Evolutionary conservation across 2,888 invertebrate genomes (phyloP), one percentile per base, ranked within the genome.

Genomic region (Schizotus pectinicornis): DNA sequence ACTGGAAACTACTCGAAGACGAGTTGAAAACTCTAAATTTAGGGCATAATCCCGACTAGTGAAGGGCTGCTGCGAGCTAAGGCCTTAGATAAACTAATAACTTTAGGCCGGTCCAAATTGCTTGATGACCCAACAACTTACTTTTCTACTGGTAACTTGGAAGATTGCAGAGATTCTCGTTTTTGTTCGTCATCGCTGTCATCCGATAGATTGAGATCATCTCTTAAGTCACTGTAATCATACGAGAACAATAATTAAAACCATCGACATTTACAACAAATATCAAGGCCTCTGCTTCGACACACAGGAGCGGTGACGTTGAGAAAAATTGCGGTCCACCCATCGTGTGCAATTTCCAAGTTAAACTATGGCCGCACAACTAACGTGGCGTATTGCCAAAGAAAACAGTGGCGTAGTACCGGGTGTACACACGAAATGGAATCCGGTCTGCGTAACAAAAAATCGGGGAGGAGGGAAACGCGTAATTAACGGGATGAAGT

Each of bases 121-220:
- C 14, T 12, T 11, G 48, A 38, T 56, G 47, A 30, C 8, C 32
- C 11, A 8, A 12, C 9, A 42, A 71, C 76, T 74, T 73, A 79
- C 79, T 74, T 80, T 70, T 77, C 79, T 63, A 76, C 72, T 58
- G 77, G 75, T 65, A 81, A 77, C 69, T 81, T 72, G 43, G 75
- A 71, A 59, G 74, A 59, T 63, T 72, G 70, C 62, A 70, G 52
- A 52, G 67, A 50, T 56, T 70, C 65, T 57, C 65, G 65, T 56
- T 77, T 76, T 42, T 73, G 71, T 53, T 91, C 91, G 73, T 92
- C 91, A 69, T 92, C 92, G 72, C 91, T 92, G 77, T 91, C 83
- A 62, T 84, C 92, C 11, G 92, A 91, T 56, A 92, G 79, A 59
- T 86, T 86, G 67, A 92, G 83, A 80, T 92, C 91, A 76, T 87